Percentiles rank a stretch among this genome's conserved stretches.
phyloP scores from a whole-genome alignment of 2,113 vertebrate genomes.

The Paradisaea rubra region DNA sequence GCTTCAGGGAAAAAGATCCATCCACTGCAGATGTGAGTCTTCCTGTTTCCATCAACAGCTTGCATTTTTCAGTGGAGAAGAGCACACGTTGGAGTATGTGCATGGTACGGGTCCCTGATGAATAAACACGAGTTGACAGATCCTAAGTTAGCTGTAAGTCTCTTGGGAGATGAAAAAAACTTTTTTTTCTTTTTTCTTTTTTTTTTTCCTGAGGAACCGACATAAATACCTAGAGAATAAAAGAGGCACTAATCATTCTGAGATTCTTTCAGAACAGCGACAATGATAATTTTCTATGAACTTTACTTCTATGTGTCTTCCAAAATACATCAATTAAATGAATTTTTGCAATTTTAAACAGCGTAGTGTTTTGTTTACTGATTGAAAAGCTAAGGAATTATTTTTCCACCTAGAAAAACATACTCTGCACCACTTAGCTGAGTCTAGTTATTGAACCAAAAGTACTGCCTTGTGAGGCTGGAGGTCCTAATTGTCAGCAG shows the following conservation, averaged over 20 bases:
- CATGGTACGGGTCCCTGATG: background rate
- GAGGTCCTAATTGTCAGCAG: background rate
- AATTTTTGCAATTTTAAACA: background rate
- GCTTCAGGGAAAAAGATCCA: background rate
- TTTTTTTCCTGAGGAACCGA: background rate
- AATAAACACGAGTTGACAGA: background rate
- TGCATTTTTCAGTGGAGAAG: background rate
- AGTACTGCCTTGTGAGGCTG: background rate
- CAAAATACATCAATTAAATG: background rate
- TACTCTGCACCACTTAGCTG: background rate
- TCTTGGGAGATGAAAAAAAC: background rate
- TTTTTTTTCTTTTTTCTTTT: background rate
- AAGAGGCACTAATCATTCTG: background rate
- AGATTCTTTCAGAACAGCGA: background rate
- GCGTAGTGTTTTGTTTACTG: background rate
- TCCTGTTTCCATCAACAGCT: rapidly evolving
- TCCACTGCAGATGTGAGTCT: rapidly evolving
- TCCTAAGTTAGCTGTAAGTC: background rate
- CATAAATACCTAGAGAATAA: background rate
- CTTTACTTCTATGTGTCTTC: background rate
- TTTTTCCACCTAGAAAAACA: background rate
- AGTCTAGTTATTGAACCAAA: background rate
- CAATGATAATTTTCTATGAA: background rate
- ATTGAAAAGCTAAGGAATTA: background rate
- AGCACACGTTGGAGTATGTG: background rate